These are phyloP conservation scores for Bimastos eiseni DNA, from an alignment of 2,888 invertebrate species.

Conservation along the genomic window DNA sequence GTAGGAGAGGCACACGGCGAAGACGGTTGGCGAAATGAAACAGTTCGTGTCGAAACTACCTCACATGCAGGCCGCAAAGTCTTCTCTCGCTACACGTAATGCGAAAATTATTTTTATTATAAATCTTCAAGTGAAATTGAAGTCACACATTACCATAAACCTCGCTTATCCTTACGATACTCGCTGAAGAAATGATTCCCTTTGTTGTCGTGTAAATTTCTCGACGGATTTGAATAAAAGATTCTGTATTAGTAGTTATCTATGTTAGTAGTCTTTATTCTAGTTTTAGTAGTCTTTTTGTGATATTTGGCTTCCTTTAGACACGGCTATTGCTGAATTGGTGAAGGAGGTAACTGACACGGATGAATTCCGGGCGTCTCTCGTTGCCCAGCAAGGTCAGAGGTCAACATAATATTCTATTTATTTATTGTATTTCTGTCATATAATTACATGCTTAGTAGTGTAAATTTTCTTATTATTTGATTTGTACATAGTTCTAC, in stretches of 20 bases:
- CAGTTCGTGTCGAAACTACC: constrained; percentile 87
- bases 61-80: constrained; percentile 80
- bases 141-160: no score
- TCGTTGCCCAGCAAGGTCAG: constrained; percentile 81
- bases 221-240: no score
- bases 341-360: constrained; percentile 82
- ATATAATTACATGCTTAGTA: not conserved
- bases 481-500: no score
- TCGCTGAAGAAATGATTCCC: no score
- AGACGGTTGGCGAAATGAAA: constrained; percentile 91
- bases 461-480: no score
- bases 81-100: constrained; percentile 71
- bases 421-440: not conserved
- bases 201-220: no score
- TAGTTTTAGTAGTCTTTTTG: no score
- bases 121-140: no score
- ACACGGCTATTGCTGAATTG: constrained; percentile 90
- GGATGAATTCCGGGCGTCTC: constrained; percentile 76
- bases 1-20: constrained; percentile 77
- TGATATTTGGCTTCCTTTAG: constrained; percentile 61
- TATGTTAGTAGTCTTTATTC: no score
- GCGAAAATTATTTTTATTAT: constrained; percentile 31
- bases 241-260: no score
- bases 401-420: no score
- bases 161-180: no score